phyloP scores from a whole-genome alignment of 2,797 vertebrate genomes.

The Dendrocincla tyrannina region DNA sequence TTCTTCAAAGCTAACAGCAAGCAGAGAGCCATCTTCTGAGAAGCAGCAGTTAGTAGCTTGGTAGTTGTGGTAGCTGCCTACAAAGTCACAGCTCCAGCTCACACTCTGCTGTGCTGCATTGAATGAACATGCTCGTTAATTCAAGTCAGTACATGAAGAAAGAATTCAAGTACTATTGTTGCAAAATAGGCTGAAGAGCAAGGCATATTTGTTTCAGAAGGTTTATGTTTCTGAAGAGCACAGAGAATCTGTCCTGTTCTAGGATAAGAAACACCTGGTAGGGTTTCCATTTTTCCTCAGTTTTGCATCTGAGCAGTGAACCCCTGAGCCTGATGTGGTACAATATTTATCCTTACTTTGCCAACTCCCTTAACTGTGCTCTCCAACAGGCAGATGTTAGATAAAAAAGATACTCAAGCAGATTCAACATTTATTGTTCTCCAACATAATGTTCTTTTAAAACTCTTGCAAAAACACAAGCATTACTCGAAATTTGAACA shows the following conservation, averaged over 20 bases:
- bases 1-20: constrained; percentile 90
- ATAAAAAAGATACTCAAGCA: background rate
- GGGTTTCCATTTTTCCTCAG: background rate
- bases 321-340: background rate
- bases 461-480: background rate
- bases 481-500: background rate
- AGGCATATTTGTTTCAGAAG: background rate
- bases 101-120: constrained; percentile 72
- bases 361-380: background rate
- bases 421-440: background rate
- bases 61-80: constrained; percentile 89
- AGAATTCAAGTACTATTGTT: background rate
- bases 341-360: background rate
- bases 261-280: background rate
- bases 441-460: background rate
- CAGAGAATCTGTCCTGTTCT: background rate
- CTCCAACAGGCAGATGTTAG: background rate
- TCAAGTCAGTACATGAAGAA: background rate
- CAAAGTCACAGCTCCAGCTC: constrained; percentile 94
- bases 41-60: constrained; percentile 87
- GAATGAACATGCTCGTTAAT: background rate
- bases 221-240: background rate
- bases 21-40: constrained; percentile 91
- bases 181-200: background rate
- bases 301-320: background rate